These are phyloP conservation scores for Yponomeuta plumbellus DNA, from an alignment of 2,888 invertebrate genomes.

Conservation along the genomic window DNA sequence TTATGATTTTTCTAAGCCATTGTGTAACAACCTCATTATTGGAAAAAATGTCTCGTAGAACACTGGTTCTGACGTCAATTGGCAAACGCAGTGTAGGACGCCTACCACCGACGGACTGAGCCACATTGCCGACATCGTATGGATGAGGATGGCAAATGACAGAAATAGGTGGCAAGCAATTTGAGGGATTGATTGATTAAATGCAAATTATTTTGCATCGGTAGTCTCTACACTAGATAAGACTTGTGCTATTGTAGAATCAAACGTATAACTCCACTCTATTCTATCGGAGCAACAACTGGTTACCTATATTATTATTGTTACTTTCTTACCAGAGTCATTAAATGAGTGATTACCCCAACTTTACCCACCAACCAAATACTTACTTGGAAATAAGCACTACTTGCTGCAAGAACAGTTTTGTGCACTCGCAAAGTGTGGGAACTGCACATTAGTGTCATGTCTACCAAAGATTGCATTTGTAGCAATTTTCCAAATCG, in stretches of 20 bases:
- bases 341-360: too few species aligned
- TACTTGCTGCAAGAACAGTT: slow-evolving; percentile 83
- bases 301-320: slow-evolving; percentile 6
- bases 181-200: too few species aligned
- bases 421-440: slow-evolving; percentile 85
- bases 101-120: too few species aligned
- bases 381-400: slow-evolving; percentile 83
- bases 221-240: too few species aligned
- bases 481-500: slow-evolving; percentile 83
- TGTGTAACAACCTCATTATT: too few species aligned
- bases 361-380: slow-evolving; percentile 11
- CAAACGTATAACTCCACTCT: neutral
- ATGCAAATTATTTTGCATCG: neutral
- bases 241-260: neutral
- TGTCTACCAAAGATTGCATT: slow-evolving; percentile 84
- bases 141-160: too few species aligned
- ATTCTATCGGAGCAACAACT: neutral
- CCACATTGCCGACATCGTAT: too few species aligned
- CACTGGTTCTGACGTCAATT: too few species aligned
- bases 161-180: too few species aligned
- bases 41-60: too few species aligned
- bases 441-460: slow-evolving; percentile 84
- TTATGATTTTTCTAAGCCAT: too few species aligned
- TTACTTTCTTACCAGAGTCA: neutral
- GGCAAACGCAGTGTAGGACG: too few species aligned